Evolutionary conservation across 2,797 vertebrate species (phyloP), one percentile per base, ranked within the genome.

Genomic region (Dallia pectoralis): DNA sequence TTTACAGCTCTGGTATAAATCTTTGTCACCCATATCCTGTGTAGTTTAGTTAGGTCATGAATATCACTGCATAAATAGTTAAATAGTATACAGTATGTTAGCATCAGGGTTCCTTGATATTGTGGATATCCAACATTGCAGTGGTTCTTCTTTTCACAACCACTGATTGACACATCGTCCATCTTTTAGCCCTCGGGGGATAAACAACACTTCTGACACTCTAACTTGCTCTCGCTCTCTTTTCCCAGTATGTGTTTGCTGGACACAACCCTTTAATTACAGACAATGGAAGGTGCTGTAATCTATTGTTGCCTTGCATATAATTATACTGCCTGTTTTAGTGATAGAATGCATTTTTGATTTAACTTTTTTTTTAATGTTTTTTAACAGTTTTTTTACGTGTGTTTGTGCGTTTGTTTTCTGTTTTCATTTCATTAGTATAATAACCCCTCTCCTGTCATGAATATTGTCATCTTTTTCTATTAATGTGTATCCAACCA

Each of bases 401-500:
- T 81, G 70, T 93, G 91, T 40, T 4, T 44, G 65, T 25, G 36
- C 47, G 65, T 93, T 89, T 14, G n/a, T n/a, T n/a, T n/a, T n/a
- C n/a, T 92, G 89, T 92, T 91, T 92, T 84, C 93, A 91, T 91
- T 90, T 93, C 91, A 94, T 93, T 94, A 94, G 95, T 94, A 92
- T 87, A 94, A 95, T 94, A 92, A 88, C 92, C 88, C 87, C 88
- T 92, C 93, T 93, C 94, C 92, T 90, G 92, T 93, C 93, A 94
- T 93, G 91, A 93, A 95, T 93, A 93, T 91, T 91, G 92, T 89
- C 91, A 92, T 91, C 93, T 91, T 91, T 92, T 93, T 91, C 95
- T 96, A 95, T 96, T 96, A 96, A 95, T 95, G 95, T 95, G 92
- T 94, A 95, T 93, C 93, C 92, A 91, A 92, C 94, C 93, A 94